Conservation (phyloP, 2,113 vertebrate species). For the Anguilla rostrata region DNA sequence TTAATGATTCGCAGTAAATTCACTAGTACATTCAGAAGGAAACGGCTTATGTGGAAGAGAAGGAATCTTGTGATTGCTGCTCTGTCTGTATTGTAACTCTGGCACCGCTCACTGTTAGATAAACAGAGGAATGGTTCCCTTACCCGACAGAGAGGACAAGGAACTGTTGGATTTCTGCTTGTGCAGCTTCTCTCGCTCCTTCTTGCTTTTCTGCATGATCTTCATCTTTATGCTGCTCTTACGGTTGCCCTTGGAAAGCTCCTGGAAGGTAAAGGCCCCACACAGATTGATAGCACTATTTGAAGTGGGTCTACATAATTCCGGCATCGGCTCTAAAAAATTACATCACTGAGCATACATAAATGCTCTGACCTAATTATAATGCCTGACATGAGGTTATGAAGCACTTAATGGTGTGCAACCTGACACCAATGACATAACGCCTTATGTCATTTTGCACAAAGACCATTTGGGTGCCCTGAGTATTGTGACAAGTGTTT, state of each 20-base stretch:
- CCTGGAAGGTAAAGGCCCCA: background rate
- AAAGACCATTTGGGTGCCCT: no score
- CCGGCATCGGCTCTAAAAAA: no score
- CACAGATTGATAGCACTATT: background rate
- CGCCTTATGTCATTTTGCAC: no score
- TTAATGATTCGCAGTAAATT: no score
- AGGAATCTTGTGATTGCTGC: background rate
- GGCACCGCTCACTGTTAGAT: background rate
- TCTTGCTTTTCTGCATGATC: slow-evolving; percentile 82
- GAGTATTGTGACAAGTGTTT: no score
- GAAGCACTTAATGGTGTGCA: no score
- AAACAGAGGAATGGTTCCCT: slow-evolving; percentile 5
- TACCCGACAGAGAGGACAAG: slow-evolving; percentile 72
- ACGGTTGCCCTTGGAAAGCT: slow-evolving; percentile 71
- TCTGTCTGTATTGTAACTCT: background rate
- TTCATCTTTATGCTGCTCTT: slow-evolving; percentile 85
- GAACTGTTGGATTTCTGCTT: slow-evolving; percentile 82
- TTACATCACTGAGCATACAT: no score
- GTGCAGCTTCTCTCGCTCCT: slow-evolving; percentile 79
- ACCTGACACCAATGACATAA: no score
- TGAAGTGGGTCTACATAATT: background rate
- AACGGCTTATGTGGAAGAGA: background rate
- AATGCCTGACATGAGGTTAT: no score
- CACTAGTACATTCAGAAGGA: no score
- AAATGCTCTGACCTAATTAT: no score